Conservation (phyloP, 2,113 vertebrate species). For the Dipodomys ordii region DNA sequence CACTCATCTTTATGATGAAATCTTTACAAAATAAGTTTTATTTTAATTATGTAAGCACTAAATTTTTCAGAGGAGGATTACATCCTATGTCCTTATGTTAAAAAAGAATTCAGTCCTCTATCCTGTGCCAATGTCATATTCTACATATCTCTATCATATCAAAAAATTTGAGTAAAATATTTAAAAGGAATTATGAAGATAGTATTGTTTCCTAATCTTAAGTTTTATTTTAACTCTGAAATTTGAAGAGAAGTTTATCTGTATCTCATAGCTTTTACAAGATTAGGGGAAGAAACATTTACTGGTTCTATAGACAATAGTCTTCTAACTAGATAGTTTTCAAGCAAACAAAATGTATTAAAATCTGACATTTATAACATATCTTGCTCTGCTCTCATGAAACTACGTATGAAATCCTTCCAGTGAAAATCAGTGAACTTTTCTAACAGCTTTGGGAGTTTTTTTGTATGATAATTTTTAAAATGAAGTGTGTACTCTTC, state of each 20-base stretch:
- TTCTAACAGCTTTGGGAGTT: slow-evolving; percentile 88
- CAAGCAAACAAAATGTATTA: slow-evolving; percentile 78
- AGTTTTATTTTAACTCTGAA: slow-evolving; percentile 71
- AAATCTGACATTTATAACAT: slow-evolving; percentile 77
- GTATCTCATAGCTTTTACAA: slow-evolving; percentile 56
- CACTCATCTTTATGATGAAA: slow-evolving; percentile 74
- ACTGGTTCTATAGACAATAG: slow-evolving; percentile 42
- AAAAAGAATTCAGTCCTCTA: background rate
- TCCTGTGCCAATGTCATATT: background rate
- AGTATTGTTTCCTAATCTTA: slow-evolving; percentile 7
- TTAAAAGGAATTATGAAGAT: slow-evolving; percentile 41
- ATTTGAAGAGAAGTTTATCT: slow-evolving; percentile 58
- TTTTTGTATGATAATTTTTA: slow-evolving; percentile 91
- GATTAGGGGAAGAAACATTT: slow-evolving; percentile 54
- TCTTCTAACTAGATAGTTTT: slow-evolving; percentile 48
- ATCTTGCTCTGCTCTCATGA: slow-evolving; percentile 64
- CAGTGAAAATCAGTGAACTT: slow-evolving; percentile 87
- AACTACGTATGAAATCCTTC: slow-evolving; percentile 81
- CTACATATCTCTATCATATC: background rate
- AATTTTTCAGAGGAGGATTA: slow-evolving; percentile 59
- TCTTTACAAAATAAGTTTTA: slow-evolving; percentile 62
- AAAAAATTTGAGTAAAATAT: slow-evolving; percentile 47
- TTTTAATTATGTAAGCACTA: slow-evolving; percentile 64
- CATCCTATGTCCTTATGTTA: slow-evolving; percentile 55
- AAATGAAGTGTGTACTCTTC: slow-evolving; percentile 86